Conservation (phyloP, 2,113 vertebrate genomes). For the Pardalotus punctatus region DNA sequence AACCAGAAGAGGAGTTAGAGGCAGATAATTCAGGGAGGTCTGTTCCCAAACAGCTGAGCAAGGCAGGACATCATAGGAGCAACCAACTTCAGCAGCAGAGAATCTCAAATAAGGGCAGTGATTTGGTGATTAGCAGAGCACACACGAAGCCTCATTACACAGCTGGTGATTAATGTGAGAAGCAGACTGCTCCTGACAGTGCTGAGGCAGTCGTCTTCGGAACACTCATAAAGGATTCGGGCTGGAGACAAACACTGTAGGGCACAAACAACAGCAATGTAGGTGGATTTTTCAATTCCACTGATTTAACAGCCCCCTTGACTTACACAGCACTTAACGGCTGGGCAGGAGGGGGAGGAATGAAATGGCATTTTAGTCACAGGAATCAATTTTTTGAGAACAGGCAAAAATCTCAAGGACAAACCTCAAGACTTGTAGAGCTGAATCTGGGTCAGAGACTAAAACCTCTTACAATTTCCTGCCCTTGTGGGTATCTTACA, state of each 20-base stretch:
- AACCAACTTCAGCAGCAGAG: not conserved
- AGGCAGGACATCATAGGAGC: not conserved
- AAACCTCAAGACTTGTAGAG: not conserved
- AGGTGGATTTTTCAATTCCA: constrained; percentile 6
- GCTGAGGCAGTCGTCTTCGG: not conserved
- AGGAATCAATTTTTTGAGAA: not conserved
- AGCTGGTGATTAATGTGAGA: constrained; percentile 57
- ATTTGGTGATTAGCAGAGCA: constrained; percentile 11
- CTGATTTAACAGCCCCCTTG: not conserved
- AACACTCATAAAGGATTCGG: not conserved
- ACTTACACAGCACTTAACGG: not conserved
- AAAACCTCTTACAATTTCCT: not conserved
- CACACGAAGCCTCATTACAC: constrained; percentile 34
- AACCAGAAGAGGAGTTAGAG: not conserved
- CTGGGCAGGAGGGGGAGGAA: not conserved
- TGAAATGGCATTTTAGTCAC: constrained; percentile 4
- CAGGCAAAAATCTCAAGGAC: not conserved
- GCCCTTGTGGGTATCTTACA: not conserved
- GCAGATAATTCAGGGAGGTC: not conserved
- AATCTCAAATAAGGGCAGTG: not conserved
- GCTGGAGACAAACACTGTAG: not conserved
- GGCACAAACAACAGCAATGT: not conserved
- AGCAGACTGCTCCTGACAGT: constrained; percentile 26
- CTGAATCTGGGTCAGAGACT: not conserved
- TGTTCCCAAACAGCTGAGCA: not conserved